Conservation (phyloP, 2,113 vertebrate genomes). For the Sporophila hypoxantha region DNA sequence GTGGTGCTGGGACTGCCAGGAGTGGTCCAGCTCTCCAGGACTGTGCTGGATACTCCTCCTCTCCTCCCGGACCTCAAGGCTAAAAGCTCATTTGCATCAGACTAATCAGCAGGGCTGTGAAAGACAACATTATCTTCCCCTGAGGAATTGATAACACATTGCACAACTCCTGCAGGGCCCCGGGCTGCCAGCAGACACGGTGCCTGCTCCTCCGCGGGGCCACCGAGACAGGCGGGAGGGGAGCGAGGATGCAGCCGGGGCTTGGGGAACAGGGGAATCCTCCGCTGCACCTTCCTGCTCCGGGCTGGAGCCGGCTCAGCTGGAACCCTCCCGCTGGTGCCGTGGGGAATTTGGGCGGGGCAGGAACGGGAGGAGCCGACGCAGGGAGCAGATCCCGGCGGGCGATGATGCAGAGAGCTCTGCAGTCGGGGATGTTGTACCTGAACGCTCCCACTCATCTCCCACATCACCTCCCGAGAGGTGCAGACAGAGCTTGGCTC, state of each 20-base stretch:
- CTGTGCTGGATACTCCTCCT: background rate
- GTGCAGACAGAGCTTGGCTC: too few relatives aligned
- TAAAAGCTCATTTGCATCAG: background rate
- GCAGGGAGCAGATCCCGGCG: background rate
- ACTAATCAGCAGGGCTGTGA: background rate
- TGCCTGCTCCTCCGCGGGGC: background rate
- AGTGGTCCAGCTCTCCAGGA: background rate
- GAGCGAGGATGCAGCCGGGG: background rate
- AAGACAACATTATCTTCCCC: background rate
- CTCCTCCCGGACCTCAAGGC: background rate
- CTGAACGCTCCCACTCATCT: background rate
- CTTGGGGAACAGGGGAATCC: background rate
- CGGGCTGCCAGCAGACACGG: background rate
- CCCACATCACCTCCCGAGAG: background rate
- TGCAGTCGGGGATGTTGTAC: background rate
- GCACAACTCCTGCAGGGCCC: background rate
- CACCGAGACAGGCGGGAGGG: background rate
- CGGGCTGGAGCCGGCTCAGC: background rate
- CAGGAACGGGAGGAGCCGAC: background rate
- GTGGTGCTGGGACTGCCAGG: background rate
- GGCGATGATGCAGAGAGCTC: background rate
- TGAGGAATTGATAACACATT: background rate
- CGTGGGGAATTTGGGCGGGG: background rate
- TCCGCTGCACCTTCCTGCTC: background rate
- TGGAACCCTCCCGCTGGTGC: background rate